phyloP scores from a whole-genome alignment of 2,888 invertebrate genomes.

The Aphodius sticticus region DNA sequence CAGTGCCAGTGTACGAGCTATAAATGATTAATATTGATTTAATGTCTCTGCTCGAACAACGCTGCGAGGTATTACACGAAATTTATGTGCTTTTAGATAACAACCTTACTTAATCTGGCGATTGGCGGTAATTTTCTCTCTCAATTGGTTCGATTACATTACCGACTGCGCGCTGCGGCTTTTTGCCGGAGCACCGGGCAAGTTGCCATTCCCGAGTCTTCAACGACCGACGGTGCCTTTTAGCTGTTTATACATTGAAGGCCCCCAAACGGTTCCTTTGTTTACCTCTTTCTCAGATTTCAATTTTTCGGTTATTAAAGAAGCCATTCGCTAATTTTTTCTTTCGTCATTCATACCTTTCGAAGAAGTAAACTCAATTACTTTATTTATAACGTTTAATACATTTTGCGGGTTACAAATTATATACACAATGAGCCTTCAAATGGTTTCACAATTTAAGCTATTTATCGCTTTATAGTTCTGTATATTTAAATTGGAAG shows the following conservation, averaged over 20 bases:
- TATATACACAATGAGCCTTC: too few relatives aligned
- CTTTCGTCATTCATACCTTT: neutral
- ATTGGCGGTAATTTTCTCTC: neutral
- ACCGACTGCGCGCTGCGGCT: neutral
- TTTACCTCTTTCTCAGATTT: neutral
- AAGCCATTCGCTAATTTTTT: neutral
- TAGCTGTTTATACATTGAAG: neutral
- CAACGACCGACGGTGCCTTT: too few relatives aligned
- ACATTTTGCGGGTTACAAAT: too few relatives aligned
- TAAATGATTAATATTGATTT: neutral
- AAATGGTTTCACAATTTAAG: too few relatives aligned
- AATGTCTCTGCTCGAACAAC: neutral
- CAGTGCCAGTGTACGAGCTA: neutral
- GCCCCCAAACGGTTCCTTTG: neutral
- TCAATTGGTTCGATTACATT: neutral
- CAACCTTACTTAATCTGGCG: neutral
- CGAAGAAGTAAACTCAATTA: neutral
- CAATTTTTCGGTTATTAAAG: neutral
- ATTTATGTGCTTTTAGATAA: neutral
- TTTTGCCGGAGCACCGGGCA: neutral
- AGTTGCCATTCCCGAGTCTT: neutral
- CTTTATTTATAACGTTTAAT: neutral
- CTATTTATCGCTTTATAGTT: too few relatives aligned
- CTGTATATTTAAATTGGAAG: too few relatives aligned
- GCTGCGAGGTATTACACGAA: neutral